A percentile compares a stretch with the other conserved stretches of the same genome.
phyloP scores from a whole-genome alignment of 2,113 vertebrate species.

The Macquaria australasica region DNA sequence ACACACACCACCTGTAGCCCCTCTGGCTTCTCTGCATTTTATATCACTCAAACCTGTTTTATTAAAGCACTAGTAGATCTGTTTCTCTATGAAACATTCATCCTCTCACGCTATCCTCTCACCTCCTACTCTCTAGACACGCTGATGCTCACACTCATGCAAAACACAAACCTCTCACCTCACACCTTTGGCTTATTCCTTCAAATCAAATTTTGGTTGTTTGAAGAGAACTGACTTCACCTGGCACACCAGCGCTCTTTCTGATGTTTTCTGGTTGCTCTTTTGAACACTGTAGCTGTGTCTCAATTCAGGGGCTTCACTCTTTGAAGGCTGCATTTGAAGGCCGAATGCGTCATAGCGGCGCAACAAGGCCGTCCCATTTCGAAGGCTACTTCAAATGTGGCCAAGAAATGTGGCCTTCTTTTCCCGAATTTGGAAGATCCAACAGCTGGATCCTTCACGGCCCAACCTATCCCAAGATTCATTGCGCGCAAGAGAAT shows the following conservation, averaged over 20 bases:
- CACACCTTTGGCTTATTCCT: background rate
- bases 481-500: too few species aligned
- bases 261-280: background rate
- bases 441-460: too few species aligned
- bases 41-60: constrained; percentile 22
- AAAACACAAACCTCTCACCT: constrained; percentile 17
- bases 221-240: background rate
- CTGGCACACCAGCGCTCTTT: background rate
- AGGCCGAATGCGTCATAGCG: too few species aligned
- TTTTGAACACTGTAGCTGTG: background rate
- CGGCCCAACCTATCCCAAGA: too few species aligned
- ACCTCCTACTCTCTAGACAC: background rate
- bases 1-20: background rate
- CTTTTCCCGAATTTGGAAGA: too few species aligned
- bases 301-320: too few species aligned
- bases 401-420: too few species aligned
- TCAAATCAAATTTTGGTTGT: background rate
- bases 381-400: too few species aligned
- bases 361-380: too few species aligned
- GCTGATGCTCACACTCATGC: background rate
- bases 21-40: background rate
- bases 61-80: background rate
- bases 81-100: background rate
- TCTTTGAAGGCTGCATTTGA: too few species aligned
- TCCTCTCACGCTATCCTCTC: background rate